phyloP scores from a whole-genome alignment of 2,888 invertebrate genomes.

The Drepana falcataria region DNA sequence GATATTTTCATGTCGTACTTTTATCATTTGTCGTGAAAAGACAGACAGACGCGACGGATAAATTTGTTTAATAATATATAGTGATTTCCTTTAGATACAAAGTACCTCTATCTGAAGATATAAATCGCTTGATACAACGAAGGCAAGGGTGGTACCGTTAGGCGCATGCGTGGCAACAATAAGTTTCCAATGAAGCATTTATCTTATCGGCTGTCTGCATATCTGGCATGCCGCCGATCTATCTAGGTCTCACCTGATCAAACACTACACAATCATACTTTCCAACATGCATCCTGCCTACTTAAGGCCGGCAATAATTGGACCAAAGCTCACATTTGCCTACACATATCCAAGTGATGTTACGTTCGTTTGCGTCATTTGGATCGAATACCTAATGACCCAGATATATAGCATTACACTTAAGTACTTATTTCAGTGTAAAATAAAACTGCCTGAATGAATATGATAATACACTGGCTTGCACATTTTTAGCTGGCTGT shows the following conservation, averaged over 20 bases:
- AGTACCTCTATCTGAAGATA: not conserved
- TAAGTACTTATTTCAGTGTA: no score
- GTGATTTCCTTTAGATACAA: no score
- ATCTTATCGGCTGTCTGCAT: slow-evolving; percentile 30
- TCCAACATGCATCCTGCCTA: not conserved
- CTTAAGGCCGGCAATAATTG: not conserved
- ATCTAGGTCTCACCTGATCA: slow-evolving; percentile 44
- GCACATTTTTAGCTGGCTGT: no score
- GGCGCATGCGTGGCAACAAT: slow-evolving; percentile 23
- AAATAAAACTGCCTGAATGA: no score
- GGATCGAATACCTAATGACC: slow-evolving; percentile 1
- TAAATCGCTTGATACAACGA: slow-evolving; percentile 1
- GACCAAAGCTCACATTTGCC: not conserved
- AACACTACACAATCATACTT: slow-evolving; percentile 19
- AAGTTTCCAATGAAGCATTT: slow-evolving; percentile 28
- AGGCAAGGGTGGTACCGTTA: slow-evolving; percentile 27
- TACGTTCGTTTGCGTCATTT: slow-evolving; percentile 1
- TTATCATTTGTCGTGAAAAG: no score
- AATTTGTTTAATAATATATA: no score
- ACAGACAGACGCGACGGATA: no score
- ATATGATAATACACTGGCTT: no score
- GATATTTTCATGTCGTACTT: no score
- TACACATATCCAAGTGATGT: not conserved
- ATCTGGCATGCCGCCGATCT: slow-evolving; percentile 14
- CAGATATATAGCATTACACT: not conserved